phyloP scores from a whole-genome alignment of 2,113 vertebrate genomes.

The Psettodes erumei region DNA sequence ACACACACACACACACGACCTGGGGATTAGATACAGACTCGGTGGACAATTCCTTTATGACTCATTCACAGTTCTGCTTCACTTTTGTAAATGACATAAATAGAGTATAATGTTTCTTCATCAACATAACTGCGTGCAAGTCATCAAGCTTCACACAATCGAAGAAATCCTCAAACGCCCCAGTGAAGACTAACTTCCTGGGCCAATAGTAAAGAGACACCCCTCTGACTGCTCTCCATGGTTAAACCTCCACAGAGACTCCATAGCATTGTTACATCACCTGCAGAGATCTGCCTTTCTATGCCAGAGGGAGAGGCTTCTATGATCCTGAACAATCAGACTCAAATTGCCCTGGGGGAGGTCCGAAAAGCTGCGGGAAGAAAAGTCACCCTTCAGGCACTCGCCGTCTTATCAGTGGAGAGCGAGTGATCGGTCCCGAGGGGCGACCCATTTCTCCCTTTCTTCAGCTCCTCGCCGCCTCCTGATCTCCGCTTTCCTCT shows the following conservation, averaged over 20 bases:
- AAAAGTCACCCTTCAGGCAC: conserved; percentile 66
- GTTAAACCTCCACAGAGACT: conserved; percentile 32
- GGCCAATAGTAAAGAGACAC: conserved; percentile 11
- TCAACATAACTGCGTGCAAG: neutral
- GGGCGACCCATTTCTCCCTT: conserved; percentile 61
- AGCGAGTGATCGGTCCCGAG: conserved; percentile 68
- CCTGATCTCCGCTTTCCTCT: conserved; percentile 40
- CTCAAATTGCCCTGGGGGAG: conserved; percentile 61
- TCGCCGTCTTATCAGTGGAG: conserved; percentile 64
- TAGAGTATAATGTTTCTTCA: conserved; percentile 16
- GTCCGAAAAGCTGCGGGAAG: conserved; percentile 65
- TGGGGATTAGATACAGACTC: conserved; percentile 26
- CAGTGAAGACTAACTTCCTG: neutral
- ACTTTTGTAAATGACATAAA: neutral
- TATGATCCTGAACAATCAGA: conserved; percentile 63
- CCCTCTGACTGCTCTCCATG: neutral
- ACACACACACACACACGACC: neutral
- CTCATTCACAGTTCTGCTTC: conserved; percentile 23
- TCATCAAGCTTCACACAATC: conserved; percentile 8
- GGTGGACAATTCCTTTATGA: conserved; percentile 36
- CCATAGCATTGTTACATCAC: conserved; percentile 45
- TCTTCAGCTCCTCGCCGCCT: conserved; percentile 27
- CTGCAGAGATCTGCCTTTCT: conserved; percentile 57
- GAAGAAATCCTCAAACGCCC: neutral
- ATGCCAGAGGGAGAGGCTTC: conserved; percentile 57